Conservation (phyloP, 2,888 invertebrate genomes). For the Cancer borealis region DNA sequence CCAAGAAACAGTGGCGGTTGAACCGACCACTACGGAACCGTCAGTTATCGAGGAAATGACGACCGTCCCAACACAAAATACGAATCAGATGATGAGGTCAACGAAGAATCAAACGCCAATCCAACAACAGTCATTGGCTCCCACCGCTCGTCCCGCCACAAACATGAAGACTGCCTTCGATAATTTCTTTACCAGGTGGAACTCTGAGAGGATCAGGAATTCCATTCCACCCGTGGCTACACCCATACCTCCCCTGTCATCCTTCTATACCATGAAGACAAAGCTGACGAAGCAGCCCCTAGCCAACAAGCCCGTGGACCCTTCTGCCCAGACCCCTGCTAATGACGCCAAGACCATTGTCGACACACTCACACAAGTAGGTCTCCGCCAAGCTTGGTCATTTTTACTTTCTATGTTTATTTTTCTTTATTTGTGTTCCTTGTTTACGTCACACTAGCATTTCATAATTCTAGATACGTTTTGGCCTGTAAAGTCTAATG, state of each 20-base stretch:
- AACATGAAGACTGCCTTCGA: conserved; percentile 50
- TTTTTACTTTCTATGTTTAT: background rate
- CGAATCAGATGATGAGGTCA: background rate
- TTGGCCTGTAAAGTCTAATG: background rate
- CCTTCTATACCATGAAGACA: background rate
- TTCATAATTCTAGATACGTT: background rate
- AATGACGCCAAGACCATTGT: background rate
- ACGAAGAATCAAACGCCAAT: background rate
- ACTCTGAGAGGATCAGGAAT: conserved; percentile 58
- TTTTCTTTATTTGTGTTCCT: background rate
- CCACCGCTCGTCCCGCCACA: conserved; percentile 14
- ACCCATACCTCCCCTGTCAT: background rate
- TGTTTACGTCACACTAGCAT: background rate
- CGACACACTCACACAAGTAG: conserved; percentile 25
- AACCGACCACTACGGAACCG: background rate
- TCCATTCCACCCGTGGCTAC: background rate
- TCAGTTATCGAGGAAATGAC: background rate
- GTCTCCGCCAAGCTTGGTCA: background rate
- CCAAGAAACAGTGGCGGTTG: background rate
- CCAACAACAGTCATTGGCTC: background rate
- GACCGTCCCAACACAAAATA: background rate
- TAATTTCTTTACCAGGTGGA: conserved; percentile 48
- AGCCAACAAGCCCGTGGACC: background rate
- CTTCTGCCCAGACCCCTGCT: background rate
- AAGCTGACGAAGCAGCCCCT: background rate